phyloP scores from a whole-genome alignment of 2,113 vertebrate genomes.

The Podarcis raffonei region DNA sequence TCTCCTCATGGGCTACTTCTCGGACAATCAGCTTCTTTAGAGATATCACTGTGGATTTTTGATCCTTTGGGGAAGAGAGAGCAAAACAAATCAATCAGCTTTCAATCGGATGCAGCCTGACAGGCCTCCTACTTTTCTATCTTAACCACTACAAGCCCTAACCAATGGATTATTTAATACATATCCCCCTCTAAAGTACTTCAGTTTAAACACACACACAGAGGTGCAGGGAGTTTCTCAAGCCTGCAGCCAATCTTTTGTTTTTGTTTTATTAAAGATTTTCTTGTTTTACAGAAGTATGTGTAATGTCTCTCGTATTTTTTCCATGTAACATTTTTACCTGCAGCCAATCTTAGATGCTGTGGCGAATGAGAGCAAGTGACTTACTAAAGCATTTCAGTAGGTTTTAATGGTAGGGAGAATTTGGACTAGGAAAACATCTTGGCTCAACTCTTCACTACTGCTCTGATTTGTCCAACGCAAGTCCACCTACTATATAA shows the following conservation, averaged over 20 bases:
- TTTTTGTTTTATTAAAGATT: too few species aligned
- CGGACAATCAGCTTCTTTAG: slow-evolving; percentile 96
- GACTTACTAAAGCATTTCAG: not conserved
- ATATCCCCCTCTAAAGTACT: not conserved
- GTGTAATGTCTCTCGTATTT: too few species aligned
- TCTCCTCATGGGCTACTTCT: slow-evolving; percentile 97
- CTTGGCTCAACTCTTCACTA: not conserved
- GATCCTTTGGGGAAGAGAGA: slow-evolving; percentile 76
- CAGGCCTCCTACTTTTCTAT: not conserved
- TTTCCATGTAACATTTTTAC: too few species aligned
- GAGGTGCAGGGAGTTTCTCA: not conserved
- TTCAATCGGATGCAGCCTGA: not conserved
- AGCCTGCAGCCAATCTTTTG: not conserved
- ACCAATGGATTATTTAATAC: not conserved
- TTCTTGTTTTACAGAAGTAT: too few species aligned
- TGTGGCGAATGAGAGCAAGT: not conserved
- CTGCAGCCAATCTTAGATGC: not conserved
- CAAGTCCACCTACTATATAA: not conserved
- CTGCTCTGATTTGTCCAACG: not conserved
- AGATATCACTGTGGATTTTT: slow-evolving; percentile 94
- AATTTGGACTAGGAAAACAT: not conserved
- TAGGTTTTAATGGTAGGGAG: not conserved
- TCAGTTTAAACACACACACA: not conserved
- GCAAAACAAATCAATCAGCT: not conserved
- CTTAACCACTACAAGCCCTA: not conserved